Evolutionary conservation across 1,140 invertebrate genomes (phyloP), one percentile per base, ranked within the genome.

Genomic region (Apocrypta bakeri): DNA sequence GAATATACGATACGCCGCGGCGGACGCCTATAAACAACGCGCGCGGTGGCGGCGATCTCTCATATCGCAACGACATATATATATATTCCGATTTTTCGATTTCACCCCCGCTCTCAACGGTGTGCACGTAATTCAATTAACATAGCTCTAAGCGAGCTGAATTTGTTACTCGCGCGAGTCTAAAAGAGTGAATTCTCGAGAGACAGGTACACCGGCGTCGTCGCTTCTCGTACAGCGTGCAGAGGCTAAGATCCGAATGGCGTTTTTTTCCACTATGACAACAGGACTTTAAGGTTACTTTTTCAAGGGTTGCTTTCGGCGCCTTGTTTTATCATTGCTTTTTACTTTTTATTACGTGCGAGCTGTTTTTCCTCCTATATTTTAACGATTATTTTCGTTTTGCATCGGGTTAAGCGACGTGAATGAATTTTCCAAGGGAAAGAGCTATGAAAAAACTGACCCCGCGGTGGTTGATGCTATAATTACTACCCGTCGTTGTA

Each of bases 261-360:
- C 73, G 64, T 56, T 69, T 69, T n/a, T 76, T 76, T 68, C 27
- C 29, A 68, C 72, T 21, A 76, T 82, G 73, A 81, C 79, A 81
- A 75, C 61, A 75, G 56, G 4, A 48, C 9, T 75, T 82, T 82
- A 82, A 82, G 80, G 73, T 76, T 82, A 82, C 37, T 82, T 76
- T 75, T 82, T 63, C 21, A 9, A 37, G 21, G 8, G 27, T 79
- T 56, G 48, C 48, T 56, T 2, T n/a, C 8, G 48, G 3, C 48
- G 48, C 14, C 21, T 56, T 21, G 42, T 2, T 48, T n/a, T 56
- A 4, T 1, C 9, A 17, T 17, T 4, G 42, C 8, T 48, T 48
- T 48, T 48, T 11, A n/a, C 21, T 56, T 7, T 21, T n/a, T 56
- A 56, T 56, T 56, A 1, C 14, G 17, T 56, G 14, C 48, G 14